phyloP scores from a whole-genome alignment of 2,888 invertebrate species.

The Dryomyza anilis region DNA sequence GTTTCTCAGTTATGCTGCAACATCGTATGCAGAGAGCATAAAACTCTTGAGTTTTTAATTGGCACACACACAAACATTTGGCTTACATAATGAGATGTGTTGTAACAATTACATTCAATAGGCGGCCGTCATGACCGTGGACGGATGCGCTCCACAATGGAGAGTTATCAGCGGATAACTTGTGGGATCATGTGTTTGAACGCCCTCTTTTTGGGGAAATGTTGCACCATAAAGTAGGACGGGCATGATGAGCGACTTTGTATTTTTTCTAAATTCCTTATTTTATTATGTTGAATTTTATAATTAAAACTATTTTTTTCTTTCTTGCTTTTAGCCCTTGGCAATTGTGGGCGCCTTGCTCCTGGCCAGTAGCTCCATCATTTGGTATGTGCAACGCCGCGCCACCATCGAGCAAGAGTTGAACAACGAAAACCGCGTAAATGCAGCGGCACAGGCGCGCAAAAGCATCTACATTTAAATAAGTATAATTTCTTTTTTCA shows the following conservation, averaged over 20 bases:
- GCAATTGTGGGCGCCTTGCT: not conserved
- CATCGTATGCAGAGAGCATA: conserved; percentile 7
- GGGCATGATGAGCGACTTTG: too few species aligned
- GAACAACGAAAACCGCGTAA: not conserved
- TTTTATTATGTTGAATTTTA: too few species aligned
- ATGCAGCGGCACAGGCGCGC: not conserved
- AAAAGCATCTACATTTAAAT: not conserved
- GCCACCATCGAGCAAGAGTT: not conserved
- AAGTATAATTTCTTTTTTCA: too few species aligned
- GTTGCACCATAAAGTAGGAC: too few species aligned
- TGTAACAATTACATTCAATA: conserved; percentile 4
- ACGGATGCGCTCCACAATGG: conserved; percentile 19
- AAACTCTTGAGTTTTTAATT: conserved; percentile 9
- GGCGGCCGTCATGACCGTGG: conserved; percentile 17
- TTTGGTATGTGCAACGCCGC: not conserved
- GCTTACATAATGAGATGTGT: not conserved
- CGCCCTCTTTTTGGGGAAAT: conserved; percentile 8
- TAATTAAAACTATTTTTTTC: too few species aligned
- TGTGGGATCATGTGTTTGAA: conserved; percentile 9
- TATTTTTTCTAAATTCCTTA: too few species aligned
- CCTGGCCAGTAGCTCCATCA: not conserved
- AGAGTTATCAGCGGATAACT: conserved; percentile 14
- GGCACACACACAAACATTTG: conserved; percentile 3
- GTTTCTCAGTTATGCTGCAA: conserved; percentile 7
- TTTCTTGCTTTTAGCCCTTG: not conserved